phyloP scores from a whole-genome alignment of 2,888 invertebrate genomes.

The Stegophylla sp. region DNA sequence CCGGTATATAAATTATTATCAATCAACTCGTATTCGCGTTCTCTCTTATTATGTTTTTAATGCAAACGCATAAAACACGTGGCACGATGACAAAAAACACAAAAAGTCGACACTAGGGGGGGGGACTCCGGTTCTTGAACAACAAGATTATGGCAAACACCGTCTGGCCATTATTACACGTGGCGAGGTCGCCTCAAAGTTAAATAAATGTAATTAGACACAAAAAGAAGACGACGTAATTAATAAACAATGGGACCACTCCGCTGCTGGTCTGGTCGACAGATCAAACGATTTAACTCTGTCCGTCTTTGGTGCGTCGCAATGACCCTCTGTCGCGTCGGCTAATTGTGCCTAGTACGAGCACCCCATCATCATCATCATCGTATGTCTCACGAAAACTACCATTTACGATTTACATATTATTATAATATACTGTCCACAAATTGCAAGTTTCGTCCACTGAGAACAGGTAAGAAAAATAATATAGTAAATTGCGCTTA shows the following conservation, averaged over 20 bases:
- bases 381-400: neutral
- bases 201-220: neutral
- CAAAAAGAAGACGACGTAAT: constrained; percentile 39
- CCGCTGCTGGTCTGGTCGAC: neutral
- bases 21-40: neutral
- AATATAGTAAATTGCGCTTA: too few species aligned
- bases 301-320: constrained; percentile 14
- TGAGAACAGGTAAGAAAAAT: neutral
- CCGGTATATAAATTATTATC: too few species aligned
- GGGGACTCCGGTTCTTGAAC: neutral
- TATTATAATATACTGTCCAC: neutral
- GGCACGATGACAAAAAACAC: neutral
- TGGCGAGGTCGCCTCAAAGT: neutral
- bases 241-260: constrained; percentile 48
- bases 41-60: neutral
- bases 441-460: neutral
- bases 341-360: constrained; percentile 12
- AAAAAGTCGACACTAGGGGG: neutral
- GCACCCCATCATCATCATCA: too few species aligned
- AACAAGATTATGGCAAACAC: neutral
- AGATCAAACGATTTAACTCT: constrained; percentile 31
- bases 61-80: neutral
- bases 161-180: neutral
- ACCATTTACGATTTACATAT: constrained; percentile 12
- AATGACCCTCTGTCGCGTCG: constrained; percentile 16